Evolutionary conservation across 2,888 invertebrate species (phyloP).

Genomic region (Adelphocoris suturalis): DNA sequence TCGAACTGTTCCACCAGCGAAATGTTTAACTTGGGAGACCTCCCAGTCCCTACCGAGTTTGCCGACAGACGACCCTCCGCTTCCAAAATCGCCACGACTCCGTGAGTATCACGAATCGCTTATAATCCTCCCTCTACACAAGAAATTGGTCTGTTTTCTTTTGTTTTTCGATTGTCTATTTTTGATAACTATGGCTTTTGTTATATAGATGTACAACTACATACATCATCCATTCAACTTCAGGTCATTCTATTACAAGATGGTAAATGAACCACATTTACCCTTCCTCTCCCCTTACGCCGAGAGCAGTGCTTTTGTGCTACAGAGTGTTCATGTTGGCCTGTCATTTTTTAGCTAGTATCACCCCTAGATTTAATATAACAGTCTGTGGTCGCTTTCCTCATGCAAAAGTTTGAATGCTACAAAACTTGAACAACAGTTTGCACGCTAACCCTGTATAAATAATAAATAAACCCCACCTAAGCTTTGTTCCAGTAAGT

Average conservation of each 20-base stretch:
- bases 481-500: neutral
- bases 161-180: slow-evolving; percentile 60
- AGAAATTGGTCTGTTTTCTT: slow-evolving; percentile 57
- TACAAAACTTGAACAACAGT: slow-evolving; percentile 45
- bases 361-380: slow-evolving; percentile 23
- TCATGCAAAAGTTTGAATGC: slow-evolving; percentile 49
- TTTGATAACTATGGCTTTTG: slow-evolving; percentile 70
- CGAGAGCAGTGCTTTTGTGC: slow-evolving; percentile 64
- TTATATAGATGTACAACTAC: slow-evolving; percentile 71
- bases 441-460: slow-evolving; percentile 53
- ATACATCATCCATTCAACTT: slow-evolving; percentile 72
- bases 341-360: slow-evolving; percentile 53
- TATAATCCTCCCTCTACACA: slow-evolving; percentile 23
- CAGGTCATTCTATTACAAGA: slow-evolving; percentile 71
- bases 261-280: slow-evolving; percentile 71
- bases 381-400: slow-evolving; percentile 22
- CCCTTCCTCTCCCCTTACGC: slow-evolving; percentile 61
- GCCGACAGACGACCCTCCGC: slow-evolving; percentile 81
- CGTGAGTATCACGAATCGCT: slow-evolving; percentile 48
- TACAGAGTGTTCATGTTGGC: slow-evolving; percentile 54
- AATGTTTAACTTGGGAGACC: slow-evolving; percentile 78
- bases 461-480: slow-evolving; percentile 27
- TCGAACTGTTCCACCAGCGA: slow-evolving; percentile 75
- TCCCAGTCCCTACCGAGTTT: slow-evolving; percentile 90
- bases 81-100: slow-evolving; percentile 65